phyloP scores from a whole-genome alignment of 2,113 vertebrate genomes.

The Chinchilla lanigera region DNA sequence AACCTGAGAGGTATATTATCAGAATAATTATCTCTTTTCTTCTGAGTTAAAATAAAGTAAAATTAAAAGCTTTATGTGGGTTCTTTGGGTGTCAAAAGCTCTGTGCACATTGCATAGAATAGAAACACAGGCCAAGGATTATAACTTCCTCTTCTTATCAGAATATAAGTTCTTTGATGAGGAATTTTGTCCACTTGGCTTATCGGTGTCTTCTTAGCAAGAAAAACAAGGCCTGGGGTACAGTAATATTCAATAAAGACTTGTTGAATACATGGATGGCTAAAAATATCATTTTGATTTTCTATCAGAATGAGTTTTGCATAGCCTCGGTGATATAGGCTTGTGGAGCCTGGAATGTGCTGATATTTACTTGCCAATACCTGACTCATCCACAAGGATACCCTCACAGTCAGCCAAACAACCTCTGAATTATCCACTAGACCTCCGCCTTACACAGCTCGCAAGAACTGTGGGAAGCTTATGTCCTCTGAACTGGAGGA shows the following conservation, averaged over 20 bases:
- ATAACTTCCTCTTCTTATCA: not conserved
- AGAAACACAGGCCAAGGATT: not conserved
- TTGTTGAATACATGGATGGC: not conserved
- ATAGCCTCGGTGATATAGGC: not conserved
- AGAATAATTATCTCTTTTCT: not conserved
- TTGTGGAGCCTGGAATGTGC: not conserved
- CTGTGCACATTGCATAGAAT: not conserved
- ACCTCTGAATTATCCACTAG: not conserved
- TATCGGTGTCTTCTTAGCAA: not conserved
- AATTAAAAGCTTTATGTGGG: not conserved
- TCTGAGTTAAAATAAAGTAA: not conserved
- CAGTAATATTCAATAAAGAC: not conserved
- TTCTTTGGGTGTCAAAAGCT: not conserved
- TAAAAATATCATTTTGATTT: slow-evolving; percentile 41
- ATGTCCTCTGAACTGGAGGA: not conserved
- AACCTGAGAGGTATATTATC: not conserved
- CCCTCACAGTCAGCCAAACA: not conserved
- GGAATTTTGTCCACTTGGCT: not conserved
- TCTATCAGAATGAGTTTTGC: slow-evolving; percentile 43
- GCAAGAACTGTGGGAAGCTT: not conserved
- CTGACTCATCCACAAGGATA: not conserved
- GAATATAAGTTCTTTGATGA: not conserved
- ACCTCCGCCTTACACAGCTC: not conserved
- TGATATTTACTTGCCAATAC: not conserved
- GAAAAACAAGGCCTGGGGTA: not conserved